Percentiles rank a stretch among this genome's conserved stretches.
phyloP scores from a whole-genome alignment of 1,140 invertebrate species.

The Cotesia chilonis region DNA sequence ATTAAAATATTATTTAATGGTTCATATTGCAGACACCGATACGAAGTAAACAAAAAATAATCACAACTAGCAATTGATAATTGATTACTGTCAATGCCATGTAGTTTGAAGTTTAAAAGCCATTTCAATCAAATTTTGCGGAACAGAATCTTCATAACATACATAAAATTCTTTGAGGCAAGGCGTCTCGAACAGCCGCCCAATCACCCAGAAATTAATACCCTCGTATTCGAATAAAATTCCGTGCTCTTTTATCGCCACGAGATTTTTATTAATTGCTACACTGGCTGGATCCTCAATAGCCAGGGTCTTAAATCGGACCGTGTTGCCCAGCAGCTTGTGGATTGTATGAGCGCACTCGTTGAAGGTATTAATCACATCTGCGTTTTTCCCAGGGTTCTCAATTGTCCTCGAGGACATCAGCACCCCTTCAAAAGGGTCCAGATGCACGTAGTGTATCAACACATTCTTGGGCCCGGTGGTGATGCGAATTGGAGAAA shows the following conservation, averaged over 20 bases:
- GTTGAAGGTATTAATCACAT: conserved; percentile 75
- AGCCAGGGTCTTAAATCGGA: conserved; percentile 70
- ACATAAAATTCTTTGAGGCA: conserved; percentile 80
- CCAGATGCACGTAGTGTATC: conserved; percentile 75
- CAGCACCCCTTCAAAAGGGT: conserved; percentile 73
- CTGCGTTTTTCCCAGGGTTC: conserved; percentile 58
- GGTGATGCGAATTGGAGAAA: conserved; percentile 71
- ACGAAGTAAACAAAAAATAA: too few species aligned
- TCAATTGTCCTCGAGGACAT: conserved; percentile 69
- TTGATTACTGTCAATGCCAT: conserved; percentile 36
- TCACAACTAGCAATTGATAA: background rate
- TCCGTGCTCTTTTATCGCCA: conserved; percentile 80
- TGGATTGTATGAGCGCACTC: conserved; percentile 75
- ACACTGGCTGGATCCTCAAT: conserved; percentile 69
- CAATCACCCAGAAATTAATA: conserved; percentile 62
- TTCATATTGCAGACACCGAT: conserved; percentile 22
- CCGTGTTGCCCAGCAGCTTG: conserved; percentile 74
- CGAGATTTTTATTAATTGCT: conserved; percentile 75
- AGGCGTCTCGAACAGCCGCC: conserved; percentile 76
- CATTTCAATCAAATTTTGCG: conserved; percentile 83
- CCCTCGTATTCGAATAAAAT: conserved; percentile 70
- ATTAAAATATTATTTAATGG: background rate
- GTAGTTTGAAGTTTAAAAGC: conserved; percentile 73
- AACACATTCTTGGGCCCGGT: conserved; percentile 73
- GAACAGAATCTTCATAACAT: conserved; percentile 79